Evolutionary conservation across 35 echinoderm and acorn worm genomes (phyloP).

Genomic region (Ptychodera flava): DNA sequence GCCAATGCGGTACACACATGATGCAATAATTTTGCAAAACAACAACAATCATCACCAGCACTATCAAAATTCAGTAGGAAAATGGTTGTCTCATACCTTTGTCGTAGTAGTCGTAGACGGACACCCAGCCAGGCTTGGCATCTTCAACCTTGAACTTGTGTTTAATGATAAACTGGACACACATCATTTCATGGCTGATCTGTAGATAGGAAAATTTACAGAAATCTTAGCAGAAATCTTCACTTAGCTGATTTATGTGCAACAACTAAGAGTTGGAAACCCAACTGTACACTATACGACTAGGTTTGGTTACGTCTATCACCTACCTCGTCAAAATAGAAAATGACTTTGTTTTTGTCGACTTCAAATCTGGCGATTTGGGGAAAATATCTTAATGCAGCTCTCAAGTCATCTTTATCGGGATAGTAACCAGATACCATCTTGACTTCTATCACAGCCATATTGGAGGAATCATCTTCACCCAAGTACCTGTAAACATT

Average conservation of each 20-base stretch:
- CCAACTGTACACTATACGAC: no score
- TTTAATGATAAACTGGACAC: constrained; percentile 1
- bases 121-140: constrained; percentile 8
- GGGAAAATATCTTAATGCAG: neutral
- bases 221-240: no score
- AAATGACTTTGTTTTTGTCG: constrained; percentile 10
- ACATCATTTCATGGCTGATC: neutral
- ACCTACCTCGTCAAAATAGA: constrained; percentile 53
- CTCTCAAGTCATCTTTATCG: neutral
- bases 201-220: no score
- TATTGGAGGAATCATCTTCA: constrained; percentile 30
- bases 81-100: constrained; percentile 28
- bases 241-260: no score
- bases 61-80: no score
- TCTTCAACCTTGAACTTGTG: neutral
- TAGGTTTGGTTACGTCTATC: no score
- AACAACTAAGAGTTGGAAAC: no score
- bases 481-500: constrained; percentile 17
- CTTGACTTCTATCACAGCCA: constrained; percentile 38
- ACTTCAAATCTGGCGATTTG: neutral
- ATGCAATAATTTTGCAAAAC: no score
- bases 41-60: no score
- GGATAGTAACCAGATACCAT: constrained; percentile 26
- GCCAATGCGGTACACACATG: no score
- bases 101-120: constrained; percentile 41